phyloP scores from a whole-genome alignment of 2,113 vertebrate genomes.

The Athene cunicularia region DNA sequence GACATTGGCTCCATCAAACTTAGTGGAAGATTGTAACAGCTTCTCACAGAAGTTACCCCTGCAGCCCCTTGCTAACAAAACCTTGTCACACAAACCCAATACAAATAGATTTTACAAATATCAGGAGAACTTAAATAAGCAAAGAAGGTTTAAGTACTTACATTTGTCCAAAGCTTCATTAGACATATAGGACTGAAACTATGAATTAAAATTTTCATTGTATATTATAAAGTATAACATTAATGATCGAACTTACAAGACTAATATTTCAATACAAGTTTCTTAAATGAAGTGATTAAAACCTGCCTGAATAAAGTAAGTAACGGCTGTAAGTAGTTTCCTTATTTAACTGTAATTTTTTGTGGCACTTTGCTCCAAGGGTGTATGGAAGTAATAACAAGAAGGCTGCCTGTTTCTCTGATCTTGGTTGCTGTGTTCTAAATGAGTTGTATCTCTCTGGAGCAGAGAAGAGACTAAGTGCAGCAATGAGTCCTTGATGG shows the following conservation, averaged over 20 bases:
- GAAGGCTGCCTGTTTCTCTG: background rate
- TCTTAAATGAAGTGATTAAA: background rate
- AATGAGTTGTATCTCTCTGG: background rate
- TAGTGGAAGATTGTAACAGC: background rate
- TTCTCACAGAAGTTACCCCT: background rate
- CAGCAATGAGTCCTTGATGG: background rate
- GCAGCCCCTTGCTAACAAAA: background rate
- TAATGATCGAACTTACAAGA: background rate
- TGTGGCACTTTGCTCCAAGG: background rate
- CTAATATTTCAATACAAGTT: background rate
- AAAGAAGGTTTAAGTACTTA: background rate
- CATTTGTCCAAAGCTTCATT: background rate
- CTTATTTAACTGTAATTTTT: background rate
- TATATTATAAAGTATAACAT: background rate
- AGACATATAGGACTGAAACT: background rate
- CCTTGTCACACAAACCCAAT: background rate
- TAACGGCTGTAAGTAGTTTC: background rate
- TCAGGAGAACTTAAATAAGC: background rate
- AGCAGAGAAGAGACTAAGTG: background rate
- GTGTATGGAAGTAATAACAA: background rate
- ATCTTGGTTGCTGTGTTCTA: background rate
- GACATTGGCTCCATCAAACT: background rate
- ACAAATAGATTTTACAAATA: background rate
- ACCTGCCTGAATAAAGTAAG: background rate
- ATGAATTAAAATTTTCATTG: background rate